Evolutionary conservation across 2,888 invertebrate species (phyloP).

Genomic region (Amblyjoppa fuscipennis): DNA sequence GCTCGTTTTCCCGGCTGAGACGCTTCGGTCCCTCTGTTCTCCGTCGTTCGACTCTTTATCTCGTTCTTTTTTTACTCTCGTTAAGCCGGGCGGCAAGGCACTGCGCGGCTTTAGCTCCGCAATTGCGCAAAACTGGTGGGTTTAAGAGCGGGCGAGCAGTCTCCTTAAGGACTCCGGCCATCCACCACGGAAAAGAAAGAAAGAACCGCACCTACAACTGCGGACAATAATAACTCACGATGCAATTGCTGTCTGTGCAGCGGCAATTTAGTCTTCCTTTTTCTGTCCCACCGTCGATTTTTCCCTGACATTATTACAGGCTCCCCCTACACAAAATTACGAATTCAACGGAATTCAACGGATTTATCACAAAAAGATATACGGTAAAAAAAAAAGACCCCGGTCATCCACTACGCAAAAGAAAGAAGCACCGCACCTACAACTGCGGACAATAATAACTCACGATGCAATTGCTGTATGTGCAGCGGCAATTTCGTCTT

Average conservation of each 20-base stretch:
- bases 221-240: conserved; percentile 19
- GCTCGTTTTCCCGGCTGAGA: conserved; percentile 33
- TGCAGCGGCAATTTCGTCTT: not conserved
- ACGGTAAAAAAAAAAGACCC: no score
- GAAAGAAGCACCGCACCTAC: no score
- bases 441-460: conserved; percentile 28
- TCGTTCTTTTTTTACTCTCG: conserved; percentile 15
- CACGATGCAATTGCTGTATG: conserved; percentile 2
- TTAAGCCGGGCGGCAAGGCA: conserved; percentile 41
- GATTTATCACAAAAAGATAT: no score
- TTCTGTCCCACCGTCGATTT: no score
- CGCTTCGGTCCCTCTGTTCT: conserved; percentile 15
- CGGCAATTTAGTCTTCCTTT: not conserved
- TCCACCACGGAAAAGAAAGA: not conserved
- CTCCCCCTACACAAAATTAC: no score
- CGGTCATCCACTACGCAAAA: no score
- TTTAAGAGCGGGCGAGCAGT: not conserved
- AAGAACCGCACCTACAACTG: conserved; percentile 7
- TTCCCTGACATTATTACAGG: no score
- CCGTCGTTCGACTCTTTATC: conserved; percentile 3
- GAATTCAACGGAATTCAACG: no score
- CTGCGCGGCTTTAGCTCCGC: conserved; percentile 13
- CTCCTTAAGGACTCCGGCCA: conserved; percentile 9
- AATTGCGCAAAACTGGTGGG: conserved; percentile 22
- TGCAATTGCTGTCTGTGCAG: not conserved